Percentiles rank a stretch among this genome's conserved stretches.
These are phyloP conservation scores for Paragorgia papillata DNA, from an alignment of 92 coral and sea anemone species.

Conservation along the genomic window DNA sequence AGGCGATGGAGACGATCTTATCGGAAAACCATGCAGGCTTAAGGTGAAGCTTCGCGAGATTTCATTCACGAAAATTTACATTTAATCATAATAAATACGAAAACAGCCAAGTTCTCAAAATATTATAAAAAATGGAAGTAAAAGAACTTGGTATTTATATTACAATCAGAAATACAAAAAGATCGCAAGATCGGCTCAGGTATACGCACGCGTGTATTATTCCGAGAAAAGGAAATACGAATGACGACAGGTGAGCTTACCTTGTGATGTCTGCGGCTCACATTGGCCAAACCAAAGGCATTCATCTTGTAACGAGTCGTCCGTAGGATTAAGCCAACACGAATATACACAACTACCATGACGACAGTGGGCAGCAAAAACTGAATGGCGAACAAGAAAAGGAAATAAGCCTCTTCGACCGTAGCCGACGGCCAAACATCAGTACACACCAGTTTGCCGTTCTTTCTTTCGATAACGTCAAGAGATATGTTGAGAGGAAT, in stretches of 20 bases:
- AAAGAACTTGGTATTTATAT: too few species aligned
- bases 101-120: too few species aligned
- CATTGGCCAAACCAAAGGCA: constrained; percentile 35
- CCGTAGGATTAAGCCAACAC: constrained; percentile 60
- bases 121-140: too few species aligned
- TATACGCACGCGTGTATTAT: too few species aligned
- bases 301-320: constrained; percentile 16
- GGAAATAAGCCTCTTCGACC: constrained; percentile 72
- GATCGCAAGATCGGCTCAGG: too few species aligned
- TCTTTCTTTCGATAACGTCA: constrained; percentile 41
- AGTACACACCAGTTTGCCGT: constrained; percentile 68
- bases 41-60: too few species aligned
- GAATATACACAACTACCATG: constrained; percentile 64
- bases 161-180: too few species aligned
- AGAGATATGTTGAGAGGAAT: constrained; percentile 75
- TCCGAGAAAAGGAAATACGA: too few species aligned
- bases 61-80: too few species aligned
- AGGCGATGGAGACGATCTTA: neutral
- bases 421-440: constrained; percentile 79
- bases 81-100: too few species aligned
- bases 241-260: too few species aligned
- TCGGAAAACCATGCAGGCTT: too few species aligned
- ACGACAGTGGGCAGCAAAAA: constrained; percentile 71
- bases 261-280: constrained; percentile 60
- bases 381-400: constrained; percentile 68